Evolutionary conservation across 2,113 vertebrate species (phyloP).

Genomic region (Nettapus auritus): DNA sequence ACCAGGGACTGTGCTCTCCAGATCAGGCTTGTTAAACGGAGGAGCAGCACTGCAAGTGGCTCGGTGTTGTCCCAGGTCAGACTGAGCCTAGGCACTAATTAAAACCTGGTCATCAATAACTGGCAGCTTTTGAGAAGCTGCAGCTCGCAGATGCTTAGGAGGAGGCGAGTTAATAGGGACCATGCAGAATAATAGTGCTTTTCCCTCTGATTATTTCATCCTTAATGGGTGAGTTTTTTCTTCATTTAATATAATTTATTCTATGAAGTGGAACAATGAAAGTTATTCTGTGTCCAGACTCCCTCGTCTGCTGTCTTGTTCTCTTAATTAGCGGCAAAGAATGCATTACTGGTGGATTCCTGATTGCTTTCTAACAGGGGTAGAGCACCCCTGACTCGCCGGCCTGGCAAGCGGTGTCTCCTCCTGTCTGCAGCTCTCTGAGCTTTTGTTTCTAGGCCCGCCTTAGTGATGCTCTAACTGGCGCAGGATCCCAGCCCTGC

Average conservation of each 20-base stretch:
- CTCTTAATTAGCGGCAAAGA: conserved; percentile 8
- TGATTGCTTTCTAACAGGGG: neutral
- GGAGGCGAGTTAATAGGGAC: neutral
- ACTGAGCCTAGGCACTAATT: neutral
- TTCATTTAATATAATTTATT: conserved; percentile 7
- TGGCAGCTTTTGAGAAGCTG: neutral
- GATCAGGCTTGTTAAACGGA: neutral
- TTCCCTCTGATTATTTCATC: neutral
- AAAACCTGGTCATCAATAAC: conserved; percentile 12
- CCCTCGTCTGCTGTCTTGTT: neutral
- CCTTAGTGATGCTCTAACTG: neutral
- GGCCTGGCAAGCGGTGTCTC: neutral
- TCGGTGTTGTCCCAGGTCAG: neutral
- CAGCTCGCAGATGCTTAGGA: neutral
- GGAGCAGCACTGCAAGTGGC: neutral
- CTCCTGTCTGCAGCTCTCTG: neutral
- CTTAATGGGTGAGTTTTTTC: neutral
- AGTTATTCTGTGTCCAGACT: neutral
- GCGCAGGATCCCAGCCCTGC: neutral
- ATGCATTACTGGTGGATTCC: neutral
- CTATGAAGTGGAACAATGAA: neutral
- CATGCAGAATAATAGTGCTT: neutral
- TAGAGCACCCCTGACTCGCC: neutral
- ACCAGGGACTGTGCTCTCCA: neutral
- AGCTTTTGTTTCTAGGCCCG: conserved; percentile 2